Evolutionary conservation across 2,888 invertebrate species (phyloP).

Genomic region (Torymus aiolomorphi): DNA sequence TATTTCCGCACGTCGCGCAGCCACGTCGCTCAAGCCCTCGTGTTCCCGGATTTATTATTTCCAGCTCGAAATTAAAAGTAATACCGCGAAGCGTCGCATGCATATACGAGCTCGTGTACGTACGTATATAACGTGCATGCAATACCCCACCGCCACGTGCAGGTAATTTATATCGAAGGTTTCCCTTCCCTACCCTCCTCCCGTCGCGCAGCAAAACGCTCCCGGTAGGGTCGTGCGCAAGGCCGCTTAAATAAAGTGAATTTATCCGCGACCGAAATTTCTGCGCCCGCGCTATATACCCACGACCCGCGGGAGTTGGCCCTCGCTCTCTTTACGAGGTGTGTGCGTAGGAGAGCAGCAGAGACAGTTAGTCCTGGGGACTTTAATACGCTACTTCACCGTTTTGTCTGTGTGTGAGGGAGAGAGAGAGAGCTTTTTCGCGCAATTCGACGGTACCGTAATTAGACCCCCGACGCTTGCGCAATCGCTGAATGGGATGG

Average conservation of each 20-base stretch:
- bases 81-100: conserved; percentile 7
- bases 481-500: neutral
- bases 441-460: conserved; percentile 10
- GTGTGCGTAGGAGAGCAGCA: neutral
- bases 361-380: neutral
- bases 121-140: neutral
- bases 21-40: conserved; percentile 12
- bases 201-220: neutral
- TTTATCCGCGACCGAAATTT: neutral
- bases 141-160: neutral
- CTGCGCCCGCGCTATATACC: neutral
- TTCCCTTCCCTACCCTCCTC: no score
- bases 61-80: conserved; percentile 43
- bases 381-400: conserved; percentile 6
- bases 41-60: conserved; percentile 36
- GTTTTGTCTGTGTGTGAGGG: no score
- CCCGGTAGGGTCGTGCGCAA: neutral
- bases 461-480: conserved; percentile 35
- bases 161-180: conserved; percentile 35
- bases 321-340: no score
- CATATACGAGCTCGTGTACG: neutral
- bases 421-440: neutral
- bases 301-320: neutral
- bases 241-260: conserved; percentile 13
- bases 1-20: neutral